These are phyloP conservation scores for Neogobius melanostomus DNA, from an alignment of 2,113 vertebrate species.

Conservation along the genomic window DNA sequence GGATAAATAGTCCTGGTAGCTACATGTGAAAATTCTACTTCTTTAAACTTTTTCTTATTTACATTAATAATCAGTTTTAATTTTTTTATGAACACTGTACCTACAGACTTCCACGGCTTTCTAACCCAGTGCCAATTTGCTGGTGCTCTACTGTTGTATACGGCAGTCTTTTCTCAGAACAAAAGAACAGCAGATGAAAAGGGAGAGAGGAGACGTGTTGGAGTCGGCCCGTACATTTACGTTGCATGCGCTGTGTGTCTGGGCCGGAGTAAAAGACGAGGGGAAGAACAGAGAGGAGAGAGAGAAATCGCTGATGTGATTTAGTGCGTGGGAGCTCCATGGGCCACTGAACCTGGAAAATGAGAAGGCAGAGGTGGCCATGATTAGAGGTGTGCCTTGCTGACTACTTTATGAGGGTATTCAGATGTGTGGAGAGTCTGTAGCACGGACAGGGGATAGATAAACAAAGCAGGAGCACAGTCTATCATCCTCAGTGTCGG, in stretches of 20 bases:
- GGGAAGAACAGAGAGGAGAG: conserved; percentile 21
- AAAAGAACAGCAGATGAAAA: conserved; percentile 4
- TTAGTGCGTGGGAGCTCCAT: conserved; percentile 58
- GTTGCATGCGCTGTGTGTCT: conserved; percentile 24
- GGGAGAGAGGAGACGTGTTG: conserved; percentile 6
- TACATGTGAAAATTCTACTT: neutral
- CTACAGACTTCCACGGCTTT: neutral
- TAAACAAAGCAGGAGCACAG: conserved; percentile 44
- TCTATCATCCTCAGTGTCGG: conserved; percentile 50
- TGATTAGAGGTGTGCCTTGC: conserved; percentile 64
- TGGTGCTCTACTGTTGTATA: neutral
- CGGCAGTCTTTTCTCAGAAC: neutral
- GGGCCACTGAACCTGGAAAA: conserved; percentile 67
- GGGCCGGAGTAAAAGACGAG: conserved; percentile 28
- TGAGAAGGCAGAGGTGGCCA: conserved; percentile 63
- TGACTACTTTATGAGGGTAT: conserved; percentile 64
- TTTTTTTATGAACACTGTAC: neutral
- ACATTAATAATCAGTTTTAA: neutral
- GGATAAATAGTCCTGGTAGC: neutral
- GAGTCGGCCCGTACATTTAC: conserved; percentile 21
- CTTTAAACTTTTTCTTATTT: neutral
- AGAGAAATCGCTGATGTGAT: conserved; percentile 50
- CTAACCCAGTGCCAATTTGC: conserved; percentile 1
- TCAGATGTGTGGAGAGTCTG: conserved; percentile 42
- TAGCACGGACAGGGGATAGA: conserved; percentile 28